A percentile compares a stretch with the other conserved stretches of the same genome.
These are phyloP conservation scores for Formica aserva DNA, from an alignment of 2,888 invertebrate genomes.

Conservation along the genomic window DNA sequence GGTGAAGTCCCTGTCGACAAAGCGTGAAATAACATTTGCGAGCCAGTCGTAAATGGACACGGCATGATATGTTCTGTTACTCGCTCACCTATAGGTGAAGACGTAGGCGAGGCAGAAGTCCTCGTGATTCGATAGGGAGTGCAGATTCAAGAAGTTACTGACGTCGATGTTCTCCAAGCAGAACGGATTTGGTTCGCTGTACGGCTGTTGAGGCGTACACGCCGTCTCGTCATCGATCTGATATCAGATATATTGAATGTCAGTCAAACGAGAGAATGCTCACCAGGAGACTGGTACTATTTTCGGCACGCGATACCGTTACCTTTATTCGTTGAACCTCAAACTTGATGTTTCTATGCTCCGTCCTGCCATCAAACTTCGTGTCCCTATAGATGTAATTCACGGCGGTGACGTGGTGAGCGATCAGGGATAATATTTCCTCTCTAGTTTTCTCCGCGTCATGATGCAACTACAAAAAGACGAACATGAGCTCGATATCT, in stretches of 20 bases:
- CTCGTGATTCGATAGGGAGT: slow-evolving; percentile 98
- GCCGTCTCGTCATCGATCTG: slow-evolving; percentile 97
- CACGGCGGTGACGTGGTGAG: slow-evolving; percentile 99
- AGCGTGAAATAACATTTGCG: slow-evolving; percentile 3
- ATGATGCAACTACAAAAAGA: slow-evolving; percentile 88
- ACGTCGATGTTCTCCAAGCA: slow-evolving; percentile 99
- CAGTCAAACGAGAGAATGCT: neutral
- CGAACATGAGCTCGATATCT: slow-evolving; percentile 15
- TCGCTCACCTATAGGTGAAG: slow-evolving; percentile 91
- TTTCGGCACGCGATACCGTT: slow-evolving; percentile 44
- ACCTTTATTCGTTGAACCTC: slow-evolving; percentile 96
- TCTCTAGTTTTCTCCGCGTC: slow-evolving; percentile 96
- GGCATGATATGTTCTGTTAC: neutral
- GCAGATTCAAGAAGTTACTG: slow-evolving; percentile 98
- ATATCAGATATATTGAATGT: slow-evolving; percentile 79
- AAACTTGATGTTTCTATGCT: slow-evolving; percentile 98
- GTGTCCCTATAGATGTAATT: slow-evolving; percentile 98
- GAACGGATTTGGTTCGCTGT: slow-evolving; percentile 93
- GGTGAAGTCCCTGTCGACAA: slow-evolving; percentile 93
- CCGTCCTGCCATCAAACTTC: slow-evolving; percentile 95
- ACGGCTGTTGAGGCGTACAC: slow-evolving; percentile 88
- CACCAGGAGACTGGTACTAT: neutral
- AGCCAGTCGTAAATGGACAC: neutral
- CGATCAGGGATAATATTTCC: slow-evolving; percentile 98
- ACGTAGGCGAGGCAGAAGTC: slow-evolving; percentile 99